These are phyloP conservation scores for Leucophora obtusa DNA, from an alignment of 2,888 invertebrate species.

Conservation along the genomic window DNA sequence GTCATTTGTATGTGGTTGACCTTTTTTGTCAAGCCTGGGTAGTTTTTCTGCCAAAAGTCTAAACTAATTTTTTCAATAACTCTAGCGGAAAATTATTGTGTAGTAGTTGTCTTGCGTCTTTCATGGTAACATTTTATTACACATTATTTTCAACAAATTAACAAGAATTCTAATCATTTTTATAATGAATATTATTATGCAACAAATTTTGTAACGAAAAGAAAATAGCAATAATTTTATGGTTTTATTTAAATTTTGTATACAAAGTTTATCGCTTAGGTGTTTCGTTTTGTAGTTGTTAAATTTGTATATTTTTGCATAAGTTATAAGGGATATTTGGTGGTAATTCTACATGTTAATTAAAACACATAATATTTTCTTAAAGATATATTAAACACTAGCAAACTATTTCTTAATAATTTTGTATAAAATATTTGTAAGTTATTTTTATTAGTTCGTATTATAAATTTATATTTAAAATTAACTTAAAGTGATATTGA, in stretches of 20 bases:
- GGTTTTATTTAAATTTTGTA: too few species aligned
- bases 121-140: neutral
- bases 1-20: constrained; percentile 44
- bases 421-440: too few species aligned
- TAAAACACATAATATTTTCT: too few species aligned
- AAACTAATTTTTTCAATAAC: constrained; percentile 35
- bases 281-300: neutral
- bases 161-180: constrained; percentile 39
- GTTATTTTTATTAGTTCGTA: too few species aligned
- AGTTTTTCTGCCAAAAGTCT: constrained; percentile 24
- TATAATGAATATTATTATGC: constrained; percentile 11
- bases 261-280: neutral
- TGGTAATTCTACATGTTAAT: too few species aligned
- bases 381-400: too few species aligned
- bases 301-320: too few species aligned
- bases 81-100: constrained; percentile 49
- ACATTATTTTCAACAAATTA: constrained; percentile 38
- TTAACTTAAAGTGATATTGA: too few species aligned
- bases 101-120: constrained; percentile 7
- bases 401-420: too few species aligned
- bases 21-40: constrained; percentile 45
- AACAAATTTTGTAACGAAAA: constrained; percentile 7
- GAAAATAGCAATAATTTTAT: too few species aligned
- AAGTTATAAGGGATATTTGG: too few species aligned
- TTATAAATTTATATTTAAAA: too few species aligned